Base-by-base conservation (phyloP, 2,797 vertebrate species). In the Syngnathus acus region DNA sequence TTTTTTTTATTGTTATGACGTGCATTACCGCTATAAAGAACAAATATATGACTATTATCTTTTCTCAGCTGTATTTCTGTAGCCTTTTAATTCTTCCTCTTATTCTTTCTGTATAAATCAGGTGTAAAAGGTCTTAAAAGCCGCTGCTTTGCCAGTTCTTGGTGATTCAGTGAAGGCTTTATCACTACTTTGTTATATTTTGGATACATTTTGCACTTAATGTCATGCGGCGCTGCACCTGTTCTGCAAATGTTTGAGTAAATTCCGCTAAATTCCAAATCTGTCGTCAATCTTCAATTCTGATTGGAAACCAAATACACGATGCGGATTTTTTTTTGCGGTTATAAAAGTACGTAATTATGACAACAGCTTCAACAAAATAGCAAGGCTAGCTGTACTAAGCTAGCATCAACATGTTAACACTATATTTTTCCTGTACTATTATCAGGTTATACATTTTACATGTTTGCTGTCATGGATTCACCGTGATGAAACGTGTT, bases 1-100 rank as follows among this genome's bases (percentile, higher is more conserved):
- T 82, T 86, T 86, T 83, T 60, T 86, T 84, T 60, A 84, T 75
- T 68, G 70, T 80, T 55, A 61, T 76, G 67, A 75, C 83, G 69
- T 79, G 67, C 63, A 48, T 63, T 62, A 42, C 42, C 38, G 40
- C 40, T 23, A 45, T 45, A 26, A 45, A 16, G 45, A 47, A 4
- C 6, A 17, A 16, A 43, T 62, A 43, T 26, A 23, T 3, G 8
- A 19, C 1, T 32, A 76, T 72, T 66, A 65, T 51, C 47, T 17
- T 50, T 17, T 66, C 48, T 26, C 40, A 64, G 42, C 72, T 69
- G 37, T 39, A 21, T 26, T 62, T 62, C 21, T 45, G 21, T 9
- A 26, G 19, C 38, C 32, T 37, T 38, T 48, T n/a, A 37, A 48
- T 11, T 47, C 6, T 32, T 23, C 14, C 23, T 32, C 43, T 26